Base-by-base conservation (phyloP, 2,888 invertebrate species). In the Nemapogon koenigi region DNA sequence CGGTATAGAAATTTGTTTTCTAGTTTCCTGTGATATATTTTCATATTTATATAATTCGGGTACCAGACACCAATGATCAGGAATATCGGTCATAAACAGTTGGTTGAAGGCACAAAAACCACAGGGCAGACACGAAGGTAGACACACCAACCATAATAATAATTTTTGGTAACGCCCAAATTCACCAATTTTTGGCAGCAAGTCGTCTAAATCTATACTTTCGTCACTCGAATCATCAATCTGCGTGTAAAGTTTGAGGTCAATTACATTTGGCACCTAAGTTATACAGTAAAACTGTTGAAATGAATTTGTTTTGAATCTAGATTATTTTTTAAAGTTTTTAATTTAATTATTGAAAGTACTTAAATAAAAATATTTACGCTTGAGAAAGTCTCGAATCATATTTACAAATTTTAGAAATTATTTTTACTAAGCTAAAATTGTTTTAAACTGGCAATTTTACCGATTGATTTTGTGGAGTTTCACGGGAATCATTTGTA, bases 21-120 rank as follows among this genome's bases (percentile, higher is more conserved):
- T 73, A 53, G 84, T 73, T 37, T 83, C 75, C 45, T 68, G 57
- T 3, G 84, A 79, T 35, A 88, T 59, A 55, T 83, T 82, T 3
- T 49, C 41, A 49, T 51, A 31, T 47, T 62, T 53, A 37, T 73
- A 59, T 40, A 93, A 67, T 47, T 86, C 85, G 1, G 90, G 89
- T 16, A 91, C 83, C 43, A 66, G 79, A 58, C 94, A 95, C 91
- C 94, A 94, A 69, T 94, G 89, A 29, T 88, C 86, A 0, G 94
- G 94, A 22, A 87, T 85, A 51, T 92, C 89, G 3, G 93, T 86
- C 90, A 95, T 93, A 69, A 96, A 95, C 25, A 95, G 82, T 69
- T 94, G 94, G 72, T 93, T 94, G 68, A 95, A 94, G 3, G 94
- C 94, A 64, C 92, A 90, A 68, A 93, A 94, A 18, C 93, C 94